A percentile compares a stretch with the other conserved stretches of the same genome.
These are phyloP conservation scores for Troides helena DNA, from an alignment of 2,888 invertebrate species.

Conservation along the genomic window DNA sequence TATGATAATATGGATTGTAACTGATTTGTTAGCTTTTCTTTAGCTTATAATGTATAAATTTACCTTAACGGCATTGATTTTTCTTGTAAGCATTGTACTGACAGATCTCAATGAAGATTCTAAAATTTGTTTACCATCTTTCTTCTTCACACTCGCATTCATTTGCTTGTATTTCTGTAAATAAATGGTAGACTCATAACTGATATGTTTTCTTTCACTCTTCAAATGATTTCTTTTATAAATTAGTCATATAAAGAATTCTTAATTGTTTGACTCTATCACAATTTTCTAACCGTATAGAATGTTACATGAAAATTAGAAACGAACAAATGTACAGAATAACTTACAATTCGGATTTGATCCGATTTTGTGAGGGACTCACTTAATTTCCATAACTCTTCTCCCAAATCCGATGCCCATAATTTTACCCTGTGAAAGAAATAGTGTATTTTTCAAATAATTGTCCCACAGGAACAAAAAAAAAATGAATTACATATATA, in stretches of 20 bases:
- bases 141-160: conserved; percentile 88
- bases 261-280: neutral
- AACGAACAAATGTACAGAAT: neutral
- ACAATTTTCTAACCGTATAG: neutral
- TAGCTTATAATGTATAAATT: conserved; percentile 29
- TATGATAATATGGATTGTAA: too few species aligned
- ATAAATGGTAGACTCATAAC: conserved; percentile 23
- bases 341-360: conserved; percentile 87
- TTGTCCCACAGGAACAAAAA: too few species aligned
- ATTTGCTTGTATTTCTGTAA: conserved; percentile 87
- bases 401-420: conserved; percentile 90
- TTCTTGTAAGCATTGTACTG: conserved; percentile 90
- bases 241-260: neutral
- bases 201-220: neutral
- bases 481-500: too few species aligned
- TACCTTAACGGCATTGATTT: conserved; percentile 93
- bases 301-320: neutral
- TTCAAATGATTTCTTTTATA: neutral
- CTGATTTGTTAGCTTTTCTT: too few species aligned
- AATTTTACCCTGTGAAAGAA: conserved; percentile 83
- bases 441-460: neutral
- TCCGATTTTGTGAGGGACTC: conserved; percentile 87
- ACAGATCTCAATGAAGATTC: conserved; percentile 90
- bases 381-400: conserved; percentile 89
- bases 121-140: conserved; percentile 89